Base-by-base conservation (phyloP, 2,113 vertebrate genomes). In the Anolis sagrei region DNA sequence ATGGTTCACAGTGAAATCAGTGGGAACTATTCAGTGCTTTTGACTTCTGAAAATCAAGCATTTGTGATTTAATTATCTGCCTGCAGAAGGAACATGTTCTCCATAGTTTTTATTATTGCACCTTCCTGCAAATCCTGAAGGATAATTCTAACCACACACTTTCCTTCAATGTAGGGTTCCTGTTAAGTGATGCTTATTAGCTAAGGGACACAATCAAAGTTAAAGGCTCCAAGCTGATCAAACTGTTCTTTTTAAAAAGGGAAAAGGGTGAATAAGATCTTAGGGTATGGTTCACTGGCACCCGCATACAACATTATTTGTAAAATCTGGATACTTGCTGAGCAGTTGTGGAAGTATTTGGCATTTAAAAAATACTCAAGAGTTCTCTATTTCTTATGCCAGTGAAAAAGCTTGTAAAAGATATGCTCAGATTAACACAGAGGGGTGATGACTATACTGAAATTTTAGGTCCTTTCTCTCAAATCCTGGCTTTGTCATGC, bases 21-120 rank as follows among this genome's bases (percentile, higher is more conserved):
- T 64, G 16, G 58, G 36, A 83, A 62, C 36, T 75, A 29, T 16
- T 48, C 36, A 76, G 39, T 75, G 72, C 36, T 27, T 76, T 83
- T 75, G 72, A 32, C 58, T 75, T 83, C 73, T 74, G 70, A 83
- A 61, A 75, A 75, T 32, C 72, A 83, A 29, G 29, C 27, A 7
- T n/a, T 10, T 76, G 27, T 27, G 44, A 64, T 83, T 64, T 76
- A 83, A 66, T 83, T 83, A 76, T 64, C 58, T 76, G 36, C 54
- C 81, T 54, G 54, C 72, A 83, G 81, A 83, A 83, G 34, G 51
- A 83, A 83, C 54, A 75, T 83, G 70, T 83, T 83, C 54, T 64
- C 39, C n/a, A 29, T 64, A 76, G 34, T 62, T 74, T 75, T 48
- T 75, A 83, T 62, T 83, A 75, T 64, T 75, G 54, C 36, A n/a